Base-by-base conservation (phyloP, 2,113 vertebrate species). In the Hemichromis elongatus region DNA sequence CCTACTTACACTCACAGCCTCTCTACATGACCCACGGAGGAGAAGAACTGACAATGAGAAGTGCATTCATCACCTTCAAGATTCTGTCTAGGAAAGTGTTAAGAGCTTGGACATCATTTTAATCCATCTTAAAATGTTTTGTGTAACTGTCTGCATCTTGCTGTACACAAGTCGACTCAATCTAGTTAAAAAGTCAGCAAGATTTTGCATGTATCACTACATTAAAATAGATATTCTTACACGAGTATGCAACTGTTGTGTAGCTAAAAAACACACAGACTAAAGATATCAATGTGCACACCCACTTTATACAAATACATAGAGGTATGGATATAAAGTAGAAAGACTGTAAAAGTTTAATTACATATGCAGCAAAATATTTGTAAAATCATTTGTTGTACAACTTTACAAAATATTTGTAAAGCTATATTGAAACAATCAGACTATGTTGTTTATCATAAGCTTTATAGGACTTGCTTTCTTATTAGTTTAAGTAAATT, bases 81-180 rank as follows among this genome's bases (percentile, higher is more conserved):
- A 82, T 59, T 19, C 50, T n/a, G 83, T 89, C 56, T 54, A 50
- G 28, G 37, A 53, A 89, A 80, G 37, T 57, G 55, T 14, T 42
- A 18, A 24, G 53, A 33, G 12, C 77, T 81, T 57, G 77, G 77
- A 56, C 68, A 55, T 73, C 80, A 50, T 19, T 73, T 77, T 86
- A 81, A 90, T 94, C 45, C 56, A 90, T 87, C 79, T 77, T 86
- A 33, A 84, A 81, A 82, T 77, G 84, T 86, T 88, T 77, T 66
- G 21, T 70, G 18, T 8, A 84, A 79, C 42, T 12, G 5, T 45
- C 21, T 59, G n/a, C 28, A 52, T 28, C 10, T 77, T 35, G 8
- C 52, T 73, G 28, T 83, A 66, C 53, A 6, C 21, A 16, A n/a
- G 8, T 78, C 68, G 8, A 79, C 30, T 66, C 9, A 47, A 21